Percentiles rank a stretch among this genome's conserved stretches.
These are phyloP conservation scores for Thyatira batis DNA, from an alignment of 2,888 invertebrate genomes.

Conservation along the genomic window DNA sequence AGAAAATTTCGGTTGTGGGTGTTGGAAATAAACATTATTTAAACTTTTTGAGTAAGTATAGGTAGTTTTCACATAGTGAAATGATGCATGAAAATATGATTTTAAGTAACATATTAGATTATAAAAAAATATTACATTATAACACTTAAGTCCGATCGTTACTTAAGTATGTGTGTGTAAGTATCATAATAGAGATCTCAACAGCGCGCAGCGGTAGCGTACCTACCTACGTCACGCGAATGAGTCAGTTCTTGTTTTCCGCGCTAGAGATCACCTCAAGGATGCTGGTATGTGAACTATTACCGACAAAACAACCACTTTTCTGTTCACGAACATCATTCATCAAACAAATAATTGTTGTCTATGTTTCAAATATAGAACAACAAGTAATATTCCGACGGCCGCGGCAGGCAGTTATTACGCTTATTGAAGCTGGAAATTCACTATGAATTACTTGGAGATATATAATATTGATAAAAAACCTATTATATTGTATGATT, in stretches of 20 bases:
- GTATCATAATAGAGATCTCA: neutral
- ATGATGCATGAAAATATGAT: too few species aligned
- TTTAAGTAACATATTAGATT: neutral
- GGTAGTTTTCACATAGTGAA: too few species aligned
- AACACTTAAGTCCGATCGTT: neutral
- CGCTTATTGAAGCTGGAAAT: too few species aligned
- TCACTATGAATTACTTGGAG: too few species aligned
- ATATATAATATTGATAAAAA: too few species aligned
- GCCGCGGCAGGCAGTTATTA: too few species aligned
- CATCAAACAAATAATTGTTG: neutral
- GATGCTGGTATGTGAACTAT: constrained; percentile 25
- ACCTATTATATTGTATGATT: too few species aligned
- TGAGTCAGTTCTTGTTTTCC: constrained; percentile 52
- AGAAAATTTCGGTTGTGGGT: too few species aligned
- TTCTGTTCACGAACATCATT: constrained; percentile 9
- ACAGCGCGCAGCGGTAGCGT: neutral
- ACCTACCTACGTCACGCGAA: constrained; percentile 8
- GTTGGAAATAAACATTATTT: too few species aligned
- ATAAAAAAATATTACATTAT: neutral
- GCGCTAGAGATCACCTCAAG: constrained; percentile 54
- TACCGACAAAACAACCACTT: constrained; percentile 14
- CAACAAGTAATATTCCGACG: neutral
- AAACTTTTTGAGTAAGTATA: too few species aligned
- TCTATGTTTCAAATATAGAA: neutral
- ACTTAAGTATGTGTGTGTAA: neutral